These are phyloP conservation scores for Zygothrica quintamaculata DNA, from an alignment of 2,888 invertebrate species.

Conservation along the genomic window DNA sequence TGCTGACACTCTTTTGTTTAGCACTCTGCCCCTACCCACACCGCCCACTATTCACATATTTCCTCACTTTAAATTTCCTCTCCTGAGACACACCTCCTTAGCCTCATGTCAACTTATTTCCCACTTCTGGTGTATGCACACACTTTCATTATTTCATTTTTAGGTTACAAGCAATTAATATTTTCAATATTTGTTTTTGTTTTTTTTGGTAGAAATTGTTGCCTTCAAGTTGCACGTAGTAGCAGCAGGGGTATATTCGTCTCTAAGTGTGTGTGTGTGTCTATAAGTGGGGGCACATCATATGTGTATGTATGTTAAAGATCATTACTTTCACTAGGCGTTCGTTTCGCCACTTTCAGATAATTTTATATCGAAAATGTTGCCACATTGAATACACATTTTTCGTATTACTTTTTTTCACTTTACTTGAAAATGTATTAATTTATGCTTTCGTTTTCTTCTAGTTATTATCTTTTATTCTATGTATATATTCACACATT, in stretches of 20 bases:
- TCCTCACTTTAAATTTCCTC: too few species aligned
- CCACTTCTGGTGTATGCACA: constrained; percentile 54
- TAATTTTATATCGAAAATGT: constrained; percentile 58
- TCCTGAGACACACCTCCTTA: background rate
- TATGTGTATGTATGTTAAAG: constrained; percentile 49
- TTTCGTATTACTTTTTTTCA: constrained; percentile 28
- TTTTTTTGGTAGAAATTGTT: constrained; percentile 18
- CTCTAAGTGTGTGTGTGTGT: constrained; percentile 17
- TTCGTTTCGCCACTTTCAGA: constrained; percentile 68
- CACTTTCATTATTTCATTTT: constrained; percentile 68
- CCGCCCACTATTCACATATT: constrained; percentile 12
- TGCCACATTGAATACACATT: constrained; percentile 71
- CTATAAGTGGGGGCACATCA: constrained; percentile 28
- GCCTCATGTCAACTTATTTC: constrained; percentile 8
- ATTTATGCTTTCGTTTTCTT: constrained; percentile 22
- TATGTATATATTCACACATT: constrained; percentile 16
- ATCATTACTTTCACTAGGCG: constrained; percentile 75
- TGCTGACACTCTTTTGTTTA: constrained; percentile 76
- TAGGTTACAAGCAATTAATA: constrained; percentile 77
- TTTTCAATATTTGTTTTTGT: constrained; percentile 59
- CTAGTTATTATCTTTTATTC: too few species aligned
- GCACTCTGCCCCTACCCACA: constrained; percentile 19
- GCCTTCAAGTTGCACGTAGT: constrained; percentile 51
- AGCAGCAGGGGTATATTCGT: constrained; percentile 9
- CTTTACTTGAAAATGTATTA: constrained; percentile 10